These are phyloP conservation scores for Tiliacea citrago DNA, from an alignment of 2,888 invertebrate genomes.

Conservation along the genomic window DNA sequence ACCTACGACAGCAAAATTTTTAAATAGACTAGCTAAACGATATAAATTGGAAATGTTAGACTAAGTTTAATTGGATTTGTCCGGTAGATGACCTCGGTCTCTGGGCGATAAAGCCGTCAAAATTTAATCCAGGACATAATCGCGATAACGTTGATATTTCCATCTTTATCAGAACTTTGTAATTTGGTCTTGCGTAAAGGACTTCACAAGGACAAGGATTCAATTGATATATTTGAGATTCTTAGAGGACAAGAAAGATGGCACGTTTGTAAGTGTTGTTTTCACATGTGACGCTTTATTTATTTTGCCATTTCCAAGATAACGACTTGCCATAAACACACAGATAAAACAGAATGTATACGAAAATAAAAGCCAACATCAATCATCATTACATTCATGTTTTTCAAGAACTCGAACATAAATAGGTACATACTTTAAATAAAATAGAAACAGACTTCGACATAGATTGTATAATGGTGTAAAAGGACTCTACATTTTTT, in stretches of 20 bases:
- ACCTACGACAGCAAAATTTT: background rate
- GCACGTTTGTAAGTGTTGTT: slow-evolving; percentile 36
- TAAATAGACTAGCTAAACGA: slow-evolving; percentile 11
- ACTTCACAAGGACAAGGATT: too few relatives aligned
- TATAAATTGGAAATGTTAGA: background rate
- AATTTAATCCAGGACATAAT: background rate
- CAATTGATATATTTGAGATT: slow-evolving; percentile 6
- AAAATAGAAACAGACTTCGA: background rate
- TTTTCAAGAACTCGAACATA: slow-evolving; percentile 4
- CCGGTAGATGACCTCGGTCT: background rate
- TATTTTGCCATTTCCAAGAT: slow-evolving; percentile 39
- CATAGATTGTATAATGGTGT: background rate
- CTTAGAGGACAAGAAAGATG: slow-evolving; percentile 3
- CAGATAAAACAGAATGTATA: slow-evolving; percentile 12
- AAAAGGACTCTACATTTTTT: too few relatives aligned
- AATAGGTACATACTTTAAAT: background rate
- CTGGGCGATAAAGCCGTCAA: background rate
- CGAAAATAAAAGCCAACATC: slow-evolving; percentile 1
- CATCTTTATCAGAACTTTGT: background rate
- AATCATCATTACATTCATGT: background rate
- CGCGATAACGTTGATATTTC: background rate
- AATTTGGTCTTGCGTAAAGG: background rate
- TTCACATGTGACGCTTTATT: slow-evolving; percentile 37
- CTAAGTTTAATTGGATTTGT: background rate
- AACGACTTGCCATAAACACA: slow-evolving; percentile 4